phyloP scores from a whole-genome alignment of 2,113 vertebrate species.

The Oncorhynchus masou region DNA sequence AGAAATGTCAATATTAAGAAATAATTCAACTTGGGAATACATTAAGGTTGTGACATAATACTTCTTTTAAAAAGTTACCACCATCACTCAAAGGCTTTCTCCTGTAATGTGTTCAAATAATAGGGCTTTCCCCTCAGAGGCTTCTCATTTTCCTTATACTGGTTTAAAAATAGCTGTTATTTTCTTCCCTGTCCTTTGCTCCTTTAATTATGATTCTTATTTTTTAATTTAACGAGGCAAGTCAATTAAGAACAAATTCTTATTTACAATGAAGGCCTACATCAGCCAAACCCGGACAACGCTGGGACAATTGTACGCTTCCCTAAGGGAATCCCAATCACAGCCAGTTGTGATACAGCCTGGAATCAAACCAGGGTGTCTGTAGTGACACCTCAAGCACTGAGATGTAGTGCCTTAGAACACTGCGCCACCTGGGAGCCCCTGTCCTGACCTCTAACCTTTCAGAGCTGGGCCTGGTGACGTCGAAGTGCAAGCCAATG shows the following conservation, averaged over 20 bases:
- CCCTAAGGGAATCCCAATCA: too few species aligned
- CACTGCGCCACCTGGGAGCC: too few species aligned
- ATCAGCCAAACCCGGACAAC: too few species aligned
- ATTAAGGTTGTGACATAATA: constrained; percentile 69
- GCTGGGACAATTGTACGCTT: too few species aligned
- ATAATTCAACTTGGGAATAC: constrained; percentile 73
- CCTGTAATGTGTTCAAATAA: constrained; percentile 44
- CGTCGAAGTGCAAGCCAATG: neutral
- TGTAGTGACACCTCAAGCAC: too few species aligned
- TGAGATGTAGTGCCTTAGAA: too few species aligned
- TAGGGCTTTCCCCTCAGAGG: neutral
- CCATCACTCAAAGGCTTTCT: constrained; percentile 58
- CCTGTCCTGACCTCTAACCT: neutral
- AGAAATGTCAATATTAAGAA: constrained; percentile 81
- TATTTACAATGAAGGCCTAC: too few species aligned
- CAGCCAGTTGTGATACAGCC: too few species aligned
- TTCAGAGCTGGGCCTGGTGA: neutral
- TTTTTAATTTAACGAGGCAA: too few species aligned
- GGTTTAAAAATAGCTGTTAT: neutral
- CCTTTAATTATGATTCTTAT: neutral
- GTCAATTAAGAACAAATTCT: too few species aligned
- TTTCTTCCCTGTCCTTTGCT: neutral
- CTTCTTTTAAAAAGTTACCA: constrained; percentile 57
- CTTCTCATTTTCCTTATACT: neutral
- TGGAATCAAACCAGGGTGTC: too few species aligned